Conservation (phyloP, 1,140 invertebrate genomes). For the Scaptomyza pallida region DNA sequence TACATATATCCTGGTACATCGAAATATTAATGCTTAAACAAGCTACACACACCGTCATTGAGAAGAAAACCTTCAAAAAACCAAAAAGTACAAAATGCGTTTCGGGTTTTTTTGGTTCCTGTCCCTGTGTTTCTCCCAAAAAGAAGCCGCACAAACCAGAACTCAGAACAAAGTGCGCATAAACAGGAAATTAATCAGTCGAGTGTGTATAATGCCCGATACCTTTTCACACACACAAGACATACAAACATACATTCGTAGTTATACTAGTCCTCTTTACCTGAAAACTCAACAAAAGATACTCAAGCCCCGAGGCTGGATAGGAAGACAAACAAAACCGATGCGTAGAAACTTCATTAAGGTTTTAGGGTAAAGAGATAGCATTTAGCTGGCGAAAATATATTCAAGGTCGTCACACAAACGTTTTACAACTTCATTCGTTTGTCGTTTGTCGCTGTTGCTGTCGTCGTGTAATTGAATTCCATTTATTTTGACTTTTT, state of each 20-base stretch:
- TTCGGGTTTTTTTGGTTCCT: slow-evolving; percentile 28
- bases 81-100: neutral
- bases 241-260: slow-evolving; percentile 14
- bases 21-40: neutral
- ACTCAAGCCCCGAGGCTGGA: slow-evolving; percentile 28
- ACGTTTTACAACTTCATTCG: slow-evolving; percentile 73
- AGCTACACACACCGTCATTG: slow-evolving; percentile 25
- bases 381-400: slow-evolving; percentile 42
- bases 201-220: slow-evolving; percentile 56
- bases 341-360: slow-evolving; percentile 45
- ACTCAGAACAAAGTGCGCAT: slow-evolving; percentile 62
- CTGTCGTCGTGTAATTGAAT: slow-evolving; percentile 59
- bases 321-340: slow-evolving; percentile 22
- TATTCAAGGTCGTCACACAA: slow-evolving; percentile 56
- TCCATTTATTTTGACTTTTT: slow-evolving; percentile 79
- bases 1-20: slow-evolving; percentile 16
- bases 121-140: slow-evolving; percentile 12
- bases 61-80: slow-evolving; percentile 45
- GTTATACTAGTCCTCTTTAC: slow-evolving; percentile 15
- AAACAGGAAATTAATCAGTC: slow-evolving; percentile 80
- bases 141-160: slow-evolving; percentile 70
- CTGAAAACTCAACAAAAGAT: slow-evolving; percentile 10
- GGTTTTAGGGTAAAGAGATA: slow-evolving; percentile 30
- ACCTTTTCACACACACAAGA: slow-evolving; percentile 38
- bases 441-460: too few relatives aligned